phyloP scores from a whole-genome alignment of 92 coral and sea anemone species.

The Phenganax subtilis region DNA sequence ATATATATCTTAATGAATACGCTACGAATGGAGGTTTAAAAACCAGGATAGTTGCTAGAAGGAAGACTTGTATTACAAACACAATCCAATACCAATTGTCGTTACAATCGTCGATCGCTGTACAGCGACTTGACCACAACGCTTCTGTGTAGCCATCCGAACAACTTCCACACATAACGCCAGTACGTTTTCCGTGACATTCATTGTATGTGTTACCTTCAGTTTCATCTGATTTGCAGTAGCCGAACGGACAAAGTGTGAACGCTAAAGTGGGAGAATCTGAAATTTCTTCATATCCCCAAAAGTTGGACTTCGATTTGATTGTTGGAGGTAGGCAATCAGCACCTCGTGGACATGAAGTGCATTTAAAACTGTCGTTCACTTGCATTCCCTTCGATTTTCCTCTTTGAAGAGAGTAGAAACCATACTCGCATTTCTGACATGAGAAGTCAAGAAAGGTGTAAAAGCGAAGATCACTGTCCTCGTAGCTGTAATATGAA shows the following conservation, averaged over 20 bases:
- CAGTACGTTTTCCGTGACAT: slow-evolving; percentile 68
- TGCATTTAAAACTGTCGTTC: slow-evolving; percentile 45
- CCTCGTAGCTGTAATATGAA: slow-evolving; percentile 19
- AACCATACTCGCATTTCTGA: slow-evolving; percentile 43
- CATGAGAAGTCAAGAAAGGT: slow-evolving; percentile 49
- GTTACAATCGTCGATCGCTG: slow-evolving; percentile 40
- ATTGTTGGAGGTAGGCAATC: slow-evolving; percentile 49
- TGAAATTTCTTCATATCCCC: slow-evolving; percentile 53
- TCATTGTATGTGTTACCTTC: slow-evolving; percentile 49
- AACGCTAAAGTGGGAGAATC: slow-evolving; percentile 50
- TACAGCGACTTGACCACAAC: slow-evolving; percentile 56
- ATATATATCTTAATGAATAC: slow-evolving; percentile 38
- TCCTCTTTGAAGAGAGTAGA: slow-evolving; percentile 59
- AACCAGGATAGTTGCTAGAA: slow-evolving; percentile 59
- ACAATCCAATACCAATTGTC: slow-evolving; percentile 66
- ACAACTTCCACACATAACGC: slow-evolving; percentile 69
- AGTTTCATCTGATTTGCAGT: slow-evolving; percentile 51
- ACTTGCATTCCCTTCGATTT: slow-evolving; percentile 36
- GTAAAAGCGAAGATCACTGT: slow-evolving; percentile 23
- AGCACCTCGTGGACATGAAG: slow-evolving; percentile 73
- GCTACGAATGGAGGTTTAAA: slow-evolving; percentile 55
- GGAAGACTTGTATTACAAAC: slow-evolving; percentile 32
- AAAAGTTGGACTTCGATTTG: slow-evolving; percentile 55
- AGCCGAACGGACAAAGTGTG: slow-evolving; percentile 63
- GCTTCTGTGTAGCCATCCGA: slow-evolving; percentile 60